phyloP scores from a whole-genome alignment of 2,113 vertebrate species.

The Pelmatolapia mariae region DNA sequence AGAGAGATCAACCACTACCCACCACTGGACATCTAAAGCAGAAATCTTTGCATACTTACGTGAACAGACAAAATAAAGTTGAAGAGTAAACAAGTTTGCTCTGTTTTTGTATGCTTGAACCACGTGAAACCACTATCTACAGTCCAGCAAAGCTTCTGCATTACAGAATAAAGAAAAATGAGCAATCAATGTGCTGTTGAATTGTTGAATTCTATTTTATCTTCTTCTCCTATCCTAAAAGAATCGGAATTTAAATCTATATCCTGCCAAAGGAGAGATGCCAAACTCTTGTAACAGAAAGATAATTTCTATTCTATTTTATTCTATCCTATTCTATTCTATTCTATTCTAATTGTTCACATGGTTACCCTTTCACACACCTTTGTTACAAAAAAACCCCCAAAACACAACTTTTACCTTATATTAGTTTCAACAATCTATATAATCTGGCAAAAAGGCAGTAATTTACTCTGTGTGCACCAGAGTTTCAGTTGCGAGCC shows the following conservation, averaged over 20 bases:
- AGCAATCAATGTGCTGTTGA: neutral
- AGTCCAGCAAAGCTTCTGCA: neutral
- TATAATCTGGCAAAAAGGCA: neutral
- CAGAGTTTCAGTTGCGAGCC: neutral
- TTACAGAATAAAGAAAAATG: neutral
- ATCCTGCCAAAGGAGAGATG: neutral
- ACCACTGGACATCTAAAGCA: neutral
- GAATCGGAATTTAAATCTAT: neutral
- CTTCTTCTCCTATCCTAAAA: neutral
- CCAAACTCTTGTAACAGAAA: neutral
- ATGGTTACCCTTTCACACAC: neutral
- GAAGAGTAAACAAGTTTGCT: neutral
- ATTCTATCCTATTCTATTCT: neutral
- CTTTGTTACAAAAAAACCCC: fast-evolving
- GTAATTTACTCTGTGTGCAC: neutral
- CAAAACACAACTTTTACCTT: neutral
- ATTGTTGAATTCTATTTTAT: neutral
- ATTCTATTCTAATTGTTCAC: neutral
- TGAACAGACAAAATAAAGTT: neutral
- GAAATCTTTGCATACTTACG: neutral
- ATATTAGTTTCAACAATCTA: neutral
- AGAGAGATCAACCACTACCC: neutral
- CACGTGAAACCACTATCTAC: neutral
- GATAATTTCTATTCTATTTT: neutral
- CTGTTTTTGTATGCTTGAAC: neutral